Conservation (phyloP, 2,888 invertebrate genomes). For the Cyaniris semiargus region DNA sequence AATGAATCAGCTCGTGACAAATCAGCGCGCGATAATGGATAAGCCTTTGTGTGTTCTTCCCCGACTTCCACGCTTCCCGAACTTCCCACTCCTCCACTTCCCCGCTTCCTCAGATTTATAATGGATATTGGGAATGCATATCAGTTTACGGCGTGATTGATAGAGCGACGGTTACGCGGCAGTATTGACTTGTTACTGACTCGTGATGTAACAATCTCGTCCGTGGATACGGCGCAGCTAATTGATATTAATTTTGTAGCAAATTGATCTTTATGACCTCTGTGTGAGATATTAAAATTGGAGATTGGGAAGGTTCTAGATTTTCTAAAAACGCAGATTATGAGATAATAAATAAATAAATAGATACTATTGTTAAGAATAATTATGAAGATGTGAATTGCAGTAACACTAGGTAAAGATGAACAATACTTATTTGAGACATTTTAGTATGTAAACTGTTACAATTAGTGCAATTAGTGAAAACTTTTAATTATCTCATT, state of each 20-base stretch:
- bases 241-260: not conserved
- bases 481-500: too few relatives aligned
- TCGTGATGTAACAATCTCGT: conserved; percentile 31
- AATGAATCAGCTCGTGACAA: conserved; percentile 75
- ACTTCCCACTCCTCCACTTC: conserved; percentile 2
- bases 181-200: conserved; percentile 31
- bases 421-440: too few relatives aligned
- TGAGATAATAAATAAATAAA: too few relatives aligned
- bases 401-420: too few relatives aligned
- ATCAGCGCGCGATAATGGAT: conserved; percentile 58
- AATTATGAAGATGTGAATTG: too few relatives aligned
- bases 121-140: conserved; percentile 36
- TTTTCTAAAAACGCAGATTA: too few relatives aligned
- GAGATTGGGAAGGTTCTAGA: too few relatives aligned
- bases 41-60: conserved; percentile 45
- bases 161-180: conserved; percentile 24
- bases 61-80: conserved; percentile 13
- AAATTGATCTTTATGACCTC: not conserved
- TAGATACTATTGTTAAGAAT: too few relatives aligned
- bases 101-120: conserved; percentile 35
- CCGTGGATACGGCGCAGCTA: not conserved
- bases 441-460: too few relatives aligned
- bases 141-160: conserved; percentile 26
- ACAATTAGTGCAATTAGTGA: too few relatives aligned
- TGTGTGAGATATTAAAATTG: not conserved